Evolutionary conservation across 2,888 invertebrate genomes (phyloP), one percentile per base, ranked within the genome.

Genomic region (Troilus luridus): DNA sequence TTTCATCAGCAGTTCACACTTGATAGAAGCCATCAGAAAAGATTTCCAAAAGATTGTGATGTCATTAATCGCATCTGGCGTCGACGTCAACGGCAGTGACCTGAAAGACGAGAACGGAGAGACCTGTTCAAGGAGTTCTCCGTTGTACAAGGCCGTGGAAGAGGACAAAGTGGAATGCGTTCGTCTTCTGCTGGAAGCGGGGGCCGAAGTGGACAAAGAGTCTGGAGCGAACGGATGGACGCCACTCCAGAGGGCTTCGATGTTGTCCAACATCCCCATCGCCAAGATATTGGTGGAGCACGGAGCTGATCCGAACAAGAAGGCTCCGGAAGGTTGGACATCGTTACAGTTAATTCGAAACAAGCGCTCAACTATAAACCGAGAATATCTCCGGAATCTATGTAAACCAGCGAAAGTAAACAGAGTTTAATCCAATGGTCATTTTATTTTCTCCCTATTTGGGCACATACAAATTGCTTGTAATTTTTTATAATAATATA

Each of bases 231-330:
- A 41, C 0, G 81, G 81, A 21, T 81, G 81, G 81, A 81, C 81
- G 81, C 81, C 81, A 7, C 81, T 81, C 54, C 81, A 81, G 54
- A 17, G 81, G 3, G 81, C 81, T 19, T 41, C 81, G 0, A 21
- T 54, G 19, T 14, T 81, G 9, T 0, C 6, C 21, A 41, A 81
- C 21, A 81, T 54, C 19, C 21, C 41, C 54, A 81, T 81, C 19
- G 81, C 54, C 81, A 81, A 81, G 81, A 41, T 81, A 19, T 56
- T 81, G 81, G 81, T 81, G 81, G 81, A 81, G 9, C 12, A 54
- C 5, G 81, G 81, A 54, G 81, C 81, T 19, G 54, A 81, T 54
- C 81, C 81, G 9, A 81, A 81, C 54, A 56, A 54, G 54, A 81
- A 56, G 21, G 8, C 54, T 21, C 19, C 81, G 8, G 54, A 81